These are phyloP conservation scores for Mylabris phalerata DNA, from an alignment of 1,140 invertebrate genomes.

Conservation along the genomic window DNA sequence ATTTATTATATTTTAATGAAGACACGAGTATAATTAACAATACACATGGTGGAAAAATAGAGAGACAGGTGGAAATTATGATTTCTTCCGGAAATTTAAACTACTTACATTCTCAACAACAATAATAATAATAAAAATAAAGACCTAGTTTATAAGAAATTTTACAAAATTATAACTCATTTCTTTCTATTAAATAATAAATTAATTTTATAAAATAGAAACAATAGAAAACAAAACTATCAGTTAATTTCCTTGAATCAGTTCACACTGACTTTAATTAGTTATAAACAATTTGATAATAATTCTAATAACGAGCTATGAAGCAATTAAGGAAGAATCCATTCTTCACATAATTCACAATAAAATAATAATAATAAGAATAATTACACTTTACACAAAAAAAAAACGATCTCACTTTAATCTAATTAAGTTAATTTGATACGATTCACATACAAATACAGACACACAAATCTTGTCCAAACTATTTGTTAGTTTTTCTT, in stretches of 20 bases:
- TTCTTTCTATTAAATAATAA: neutral
- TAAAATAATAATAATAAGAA: slow-evolving; percentile 3
- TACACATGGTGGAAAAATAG: neutral
- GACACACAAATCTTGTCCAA: neutral
- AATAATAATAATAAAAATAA: slow-evolving; percentile 5
- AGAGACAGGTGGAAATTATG: no score
- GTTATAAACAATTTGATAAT: slow-evolving; percentile 16
- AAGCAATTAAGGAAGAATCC: slow-evolving; percentile 17
- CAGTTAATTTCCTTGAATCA: slow-evolving; percentile 14
- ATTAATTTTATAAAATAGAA: neutral
- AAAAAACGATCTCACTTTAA: neutral
- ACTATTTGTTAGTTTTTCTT: slow-evolving; percentile 13
- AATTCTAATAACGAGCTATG: slow-evolving; percentile 13
- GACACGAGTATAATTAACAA: slow-evolving; percentile 21
- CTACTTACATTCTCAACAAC: no score
- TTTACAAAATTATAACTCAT: slow-evolving; percentile 18
- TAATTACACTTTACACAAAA: no score
- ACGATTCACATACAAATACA: slow-evolving; percentile 7
- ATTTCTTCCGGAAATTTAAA: no score
- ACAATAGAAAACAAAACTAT: slow-evolving; percentile 13
- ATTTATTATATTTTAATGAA: slow-evolving; percentile 2
- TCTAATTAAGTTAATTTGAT: slow-evolving; percentile 16
- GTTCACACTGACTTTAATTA: slow-evolving; percentile 16
- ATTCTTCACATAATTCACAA: slow-evolving; percentile 11
- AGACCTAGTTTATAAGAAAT: slow-evolving; percentile 22